Evolutionary conservation across 2,888 invertebrate genomes (phyloP).

Genomic region (Orthonychiurus folsomi): DNA sequence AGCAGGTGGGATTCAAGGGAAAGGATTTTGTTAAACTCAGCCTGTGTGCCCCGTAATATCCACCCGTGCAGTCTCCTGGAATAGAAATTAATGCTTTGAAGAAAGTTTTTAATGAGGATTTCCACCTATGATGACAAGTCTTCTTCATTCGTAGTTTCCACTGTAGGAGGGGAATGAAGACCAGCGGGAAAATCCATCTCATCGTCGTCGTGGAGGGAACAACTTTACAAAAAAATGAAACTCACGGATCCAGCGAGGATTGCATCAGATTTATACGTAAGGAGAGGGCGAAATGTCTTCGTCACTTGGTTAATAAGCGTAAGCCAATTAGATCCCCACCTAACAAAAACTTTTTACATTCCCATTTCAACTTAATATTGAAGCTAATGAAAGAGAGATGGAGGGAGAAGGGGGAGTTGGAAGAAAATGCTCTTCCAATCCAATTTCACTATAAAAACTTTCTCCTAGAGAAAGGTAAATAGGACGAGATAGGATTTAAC

Average conservation of each 20-base stretch:
- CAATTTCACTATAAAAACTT: neutral
- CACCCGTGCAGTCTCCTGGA: too few relatives aligned
- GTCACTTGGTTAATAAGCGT: neutral
- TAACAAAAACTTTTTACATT: neutral
- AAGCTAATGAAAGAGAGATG: neutral
- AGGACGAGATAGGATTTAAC: neutral
- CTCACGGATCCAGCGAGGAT: too few relatives aligned
- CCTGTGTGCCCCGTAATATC: too few relatives aligned
- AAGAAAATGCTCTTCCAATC: too few relatives aligned
- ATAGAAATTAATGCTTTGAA: conserved; percentile 1
- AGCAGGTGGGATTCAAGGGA: too few relatives aligned
- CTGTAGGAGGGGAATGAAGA: neutral
- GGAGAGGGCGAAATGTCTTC: neutral
- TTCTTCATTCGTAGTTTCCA: neutral
- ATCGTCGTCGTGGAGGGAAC: too few relatives aligned
- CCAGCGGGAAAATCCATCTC: too few relatives aligned
- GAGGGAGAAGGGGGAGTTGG: too few relatives aligned
- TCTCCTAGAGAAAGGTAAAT: neutral
- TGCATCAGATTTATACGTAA: too few relatives aligned
- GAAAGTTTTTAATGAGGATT: conserved; percentile 1
- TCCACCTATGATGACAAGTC: neutral
- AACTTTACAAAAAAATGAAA: neutral
- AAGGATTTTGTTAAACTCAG: neutral
- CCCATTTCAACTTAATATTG: neutral
- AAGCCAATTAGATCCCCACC: conserved; percentile 1